These are phyloP conservation scores for Spinus olivaceus DNA, from an alignment of 2,797 vertebrate genomes.

Conservation along the genomic window DNA sequence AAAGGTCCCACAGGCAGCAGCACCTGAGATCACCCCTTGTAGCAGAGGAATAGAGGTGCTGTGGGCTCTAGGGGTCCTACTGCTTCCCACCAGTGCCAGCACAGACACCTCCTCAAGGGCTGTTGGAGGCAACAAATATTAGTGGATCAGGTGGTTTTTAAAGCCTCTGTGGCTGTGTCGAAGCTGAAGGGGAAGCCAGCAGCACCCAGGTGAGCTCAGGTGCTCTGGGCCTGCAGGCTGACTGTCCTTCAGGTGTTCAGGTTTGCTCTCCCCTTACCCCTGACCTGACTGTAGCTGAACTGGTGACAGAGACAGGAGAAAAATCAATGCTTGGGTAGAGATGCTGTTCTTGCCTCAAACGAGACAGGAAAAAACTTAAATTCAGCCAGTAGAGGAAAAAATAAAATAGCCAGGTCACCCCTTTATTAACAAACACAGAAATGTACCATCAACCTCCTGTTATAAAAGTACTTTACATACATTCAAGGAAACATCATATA, in stretches of 20 bases:
- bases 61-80: background rate
- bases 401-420: constrained; percentile 37
- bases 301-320: background rate
- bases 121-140: background rate
- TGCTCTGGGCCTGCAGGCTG: background rate
- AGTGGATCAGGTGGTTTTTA: background rate
- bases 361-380: background rate
- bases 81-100: background rate
- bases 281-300: background rate
- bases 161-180: background rate
- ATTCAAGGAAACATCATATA: constrained; percentile 43
- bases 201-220: background rate
- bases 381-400: constrained; percentile 14
- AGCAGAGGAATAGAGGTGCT: background rate
- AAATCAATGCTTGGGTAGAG: background rate
- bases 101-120: background rate
- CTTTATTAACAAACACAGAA: constrained; percentile 54
- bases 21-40: background rate
- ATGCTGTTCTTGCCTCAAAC: background rate
- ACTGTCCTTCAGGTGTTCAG: background rate
- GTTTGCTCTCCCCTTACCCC: background rate
- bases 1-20: constrained; percentile 43
- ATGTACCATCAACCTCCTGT: constrained; percentile 35
- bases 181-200: background rate
- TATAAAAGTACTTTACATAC: constrained; percentile 59